Conservation (phyloP, 2,113 vertebrate species). For the Coptodon rendalli region DNA sequence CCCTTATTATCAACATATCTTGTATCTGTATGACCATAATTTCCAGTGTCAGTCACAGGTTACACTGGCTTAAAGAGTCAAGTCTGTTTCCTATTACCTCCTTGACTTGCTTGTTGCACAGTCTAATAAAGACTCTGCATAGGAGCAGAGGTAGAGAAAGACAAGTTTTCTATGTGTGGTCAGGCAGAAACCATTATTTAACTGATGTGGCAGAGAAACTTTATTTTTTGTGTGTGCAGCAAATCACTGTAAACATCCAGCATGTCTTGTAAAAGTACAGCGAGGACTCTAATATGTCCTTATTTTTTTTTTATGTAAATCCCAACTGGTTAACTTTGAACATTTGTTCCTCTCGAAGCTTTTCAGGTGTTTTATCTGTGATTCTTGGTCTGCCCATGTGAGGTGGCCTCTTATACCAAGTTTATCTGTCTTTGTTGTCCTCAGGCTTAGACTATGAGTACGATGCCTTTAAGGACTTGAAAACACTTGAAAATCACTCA, state of each 20-base stretch:
- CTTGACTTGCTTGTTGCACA: not conserved
- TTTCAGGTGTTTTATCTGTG: not conserved
- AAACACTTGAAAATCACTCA: not conserved
- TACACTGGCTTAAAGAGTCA: not conserved
- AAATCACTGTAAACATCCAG: not conserved
- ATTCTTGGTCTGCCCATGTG: not conserved
- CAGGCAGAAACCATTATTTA: not conserved
- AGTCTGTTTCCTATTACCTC: not conserved
- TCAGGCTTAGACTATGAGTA: not conserved
- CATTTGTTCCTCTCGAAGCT: not conserved
- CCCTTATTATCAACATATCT: slow-evolving; percentile 9
- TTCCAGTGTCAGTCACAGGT: slow-evolving; percentile 8
- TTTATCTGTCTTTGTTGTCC: not conserved
- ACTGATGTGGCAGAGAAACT: not conserved
- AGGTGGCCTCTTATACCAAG: not conserved
- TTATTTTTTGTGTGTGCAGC: not conserved
- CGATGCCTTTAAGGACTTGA: not conserved
- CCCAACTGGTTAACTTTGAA: too few relatives aligned
- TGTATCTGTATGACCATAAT: not conserved
- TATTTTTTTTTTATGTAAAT: too few relatives aligned
- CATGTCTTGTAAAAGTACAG: too few relatives aligned
- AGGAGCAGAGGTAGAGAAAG: not conserved
- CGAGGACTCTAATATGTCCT: too few relatives aligned
- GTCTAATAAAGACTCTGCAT: not conserved
- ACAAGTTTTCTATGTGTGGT: not conserved